These are phyloP conservation scores for Acheta domesticus DNA, from an alignment of 2,888 invertebrate genomes.

Conservation along the genomic window DNA sequence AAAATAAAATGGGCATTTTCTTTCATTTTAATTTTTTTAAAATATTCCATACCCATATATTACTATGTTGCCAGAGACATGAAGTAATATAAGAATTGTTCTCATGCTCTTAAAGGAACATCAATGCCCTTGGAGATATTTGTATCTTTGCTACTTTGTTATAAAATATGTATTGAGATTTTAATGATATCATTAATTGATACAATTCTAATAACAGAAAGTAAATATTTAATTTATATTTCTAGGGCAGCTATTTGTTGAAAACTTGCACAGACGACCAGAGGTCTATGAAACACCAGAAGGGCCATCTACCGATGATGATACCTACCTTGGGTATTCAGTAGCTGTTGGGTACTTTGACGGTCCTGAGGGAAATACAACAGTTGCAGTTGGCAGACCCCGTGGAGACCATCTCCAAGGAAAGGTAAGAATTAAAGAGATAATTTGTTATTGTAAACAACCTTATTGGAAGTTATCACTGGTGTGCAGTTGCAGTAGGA, in stretches of 20 bases:
- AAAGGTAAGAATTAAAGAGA: constrained; percentile 57
- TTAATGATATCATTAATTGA: too few species aligned
- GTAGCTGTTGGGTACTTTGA: constrained; percentile 86
- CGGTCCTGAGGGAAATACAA: constrained; percentile 56
- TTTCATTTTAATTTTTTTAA: background rate
- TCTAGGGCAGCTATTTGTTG: constrained; percentile 79
- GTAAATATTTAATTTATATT: constrained; percentile 12
- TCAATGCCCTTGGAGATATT: too few species aligned
- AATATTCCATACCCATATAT: background rate
- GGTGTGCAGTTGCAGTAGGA: too few species aligned
- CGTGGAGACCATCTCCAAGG: constrained; percentile 79
- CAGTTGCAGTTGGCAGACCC: constrained; percentile 92
- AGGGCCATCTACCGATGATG: constrained; percentile 75
- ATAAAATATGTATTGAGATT: too few species aligned
- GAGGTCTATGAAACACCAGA: constrained; percentile 76
- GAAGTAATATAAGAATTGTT: background rate
- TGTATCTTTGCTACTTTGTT: too few species aligned
- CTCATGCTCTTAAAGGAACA: too few species aligned
- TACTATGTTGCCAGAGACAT: background rate
- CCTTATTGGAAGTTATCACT: too few species aligned
- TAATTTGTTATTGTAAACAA: too few species aligned
- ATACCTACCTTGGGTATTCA: constrained; percentile 93
- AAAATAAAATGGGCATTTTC: background rate
- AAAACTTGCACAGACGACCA: constrained; percentile 64
- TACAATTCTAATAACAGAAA: background rate